Conservation (phyloP, 1,140 invertebrate genomes). For the Drosophila setifemur region DNA sequence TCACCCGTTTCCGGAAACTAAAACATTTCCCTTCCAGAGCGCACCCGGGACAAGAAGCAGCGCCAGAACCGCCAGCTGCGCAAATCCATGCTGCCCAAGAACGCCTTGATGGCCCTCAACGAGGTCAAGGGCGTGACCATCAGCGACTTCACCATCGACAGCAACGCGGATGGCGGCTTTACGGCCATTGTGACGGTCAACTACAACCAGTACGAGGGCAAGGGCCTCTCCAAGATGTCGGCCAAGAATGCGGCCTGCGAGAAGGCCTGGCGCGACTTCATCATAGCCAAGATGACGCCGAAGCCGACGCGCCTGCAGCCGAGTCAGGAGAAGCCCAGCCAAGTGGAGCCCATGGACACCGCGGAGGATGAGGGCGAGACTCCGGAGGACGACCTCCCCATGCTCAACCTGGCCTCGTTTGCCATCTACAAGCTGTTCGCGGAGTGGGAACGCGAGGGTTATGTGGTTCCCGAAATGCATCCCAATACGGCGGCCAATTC, state of each 20-base stretch:
- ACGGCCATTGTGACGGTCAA: conserved; percentile 76
- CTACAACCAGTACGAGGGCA: conserved; percentile 71
- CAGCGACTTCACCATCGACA: conserved; percentile 76
- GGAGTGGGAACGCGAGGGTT: conserved; percentile 89
- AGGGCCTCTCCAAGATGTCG: conserved; percentile 83
- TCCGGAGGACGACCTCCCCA: conserved; percentile 85
- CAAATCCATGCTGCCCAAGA: conserved; percentile 89
- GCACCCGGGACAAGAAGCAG: conserved; percentile 84
- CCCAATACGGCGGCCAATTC: conserved; percentile 23
- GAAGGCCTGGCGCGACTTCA: conserved; percentile 87
- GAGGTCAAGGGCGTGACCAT: conserved; percentile 86
- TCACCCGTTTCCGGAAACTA: neutral
- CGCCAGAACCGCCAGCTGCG: conserved; percentile 87
- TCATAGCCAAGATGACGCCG: conserved; percentile 87
- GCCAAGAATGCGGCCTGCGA: conserved; percentile 88
- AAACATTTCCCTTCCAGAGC: conserved; percentile 33
- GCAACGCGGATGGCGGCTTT: conserved; percentile 68
- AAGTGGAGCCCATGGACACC: conserved; percentile 31
- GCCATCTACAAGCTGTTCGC: conserved; percentile 89
- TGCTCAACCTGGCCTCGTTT: conserved; percentile 89
- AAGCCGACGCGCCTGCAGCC: conserved; percentile 37
- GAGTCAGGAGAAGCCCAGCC: conserved; percentile 27
- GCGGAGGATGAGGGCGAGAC: conserved; percentile 46
- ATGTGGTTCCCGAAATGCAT: conserved; percentile 84
- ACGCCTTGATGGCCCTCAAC: conserved; percentile 93